Evolutionary conservation across 2,797 vertebrate genomes (phyloP).

Genomic region (Muscicapa striata): DNA sequence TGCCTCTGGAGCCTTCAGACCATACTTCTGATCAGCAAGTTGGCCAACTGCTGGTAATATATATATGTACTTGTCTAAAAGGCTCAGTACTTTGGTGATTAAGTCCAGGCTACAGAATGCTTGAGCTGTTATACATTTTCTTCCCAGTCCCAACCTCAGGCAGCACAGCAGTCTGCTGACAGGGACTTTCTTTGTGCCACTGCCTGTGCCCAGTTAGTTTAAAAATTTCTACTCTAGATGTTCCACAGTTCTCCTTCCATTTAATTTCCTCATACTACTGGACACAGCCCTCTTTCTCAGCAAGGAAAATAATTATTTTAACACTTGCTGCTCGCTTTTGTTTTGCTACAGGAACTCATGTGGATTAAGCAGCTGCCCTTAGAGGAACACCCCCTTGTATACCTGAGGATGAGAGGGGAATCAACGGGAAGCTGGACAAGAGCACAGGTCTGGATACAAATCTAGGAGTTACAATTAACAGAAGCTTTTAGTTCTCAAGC

Average conservation of each 20-base stretch:
- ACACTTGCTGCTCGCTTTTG: background rate
- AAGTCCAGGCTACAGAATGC: background rate
- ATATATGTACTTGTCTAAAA: background rate
- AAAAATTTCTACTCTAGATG: background rate
- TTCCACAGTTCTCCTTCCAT: background rate
- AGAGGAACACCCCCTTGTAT: rapidly evolving
- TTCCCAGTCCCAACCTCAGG: background rate
- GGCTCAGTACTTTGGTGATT: background rate
- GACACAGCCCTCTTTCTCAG: background rate
- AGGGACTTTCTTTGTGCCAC: background rate
- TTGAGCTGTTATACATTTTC: background rate
- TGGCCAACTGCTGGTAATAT: background rate
- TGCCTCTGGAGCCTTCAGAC: background rate
- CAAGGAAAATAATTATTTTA: background rate
- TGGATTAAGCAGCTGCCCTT: background rate
- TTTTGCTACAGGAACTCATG: background rate
- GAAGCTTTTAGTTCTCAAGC: background rate
- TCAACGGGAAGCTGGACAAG: background rate
- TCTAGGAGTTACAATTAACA: rapidly evolving
- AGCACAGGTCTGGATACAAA: background rate
- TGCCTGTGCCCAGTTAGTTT: background rate
- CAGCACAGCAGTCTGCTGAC: background rate
- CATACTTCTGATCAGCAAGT: background rate
- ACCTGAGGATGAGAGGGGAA: background rate
- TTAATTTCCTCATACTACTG: background rate